Evolutionary conservation across 30 jellyfish, hydroid and myxozoan species (phyloP).

Genomic region (Aurelia coerulea): DNA sequence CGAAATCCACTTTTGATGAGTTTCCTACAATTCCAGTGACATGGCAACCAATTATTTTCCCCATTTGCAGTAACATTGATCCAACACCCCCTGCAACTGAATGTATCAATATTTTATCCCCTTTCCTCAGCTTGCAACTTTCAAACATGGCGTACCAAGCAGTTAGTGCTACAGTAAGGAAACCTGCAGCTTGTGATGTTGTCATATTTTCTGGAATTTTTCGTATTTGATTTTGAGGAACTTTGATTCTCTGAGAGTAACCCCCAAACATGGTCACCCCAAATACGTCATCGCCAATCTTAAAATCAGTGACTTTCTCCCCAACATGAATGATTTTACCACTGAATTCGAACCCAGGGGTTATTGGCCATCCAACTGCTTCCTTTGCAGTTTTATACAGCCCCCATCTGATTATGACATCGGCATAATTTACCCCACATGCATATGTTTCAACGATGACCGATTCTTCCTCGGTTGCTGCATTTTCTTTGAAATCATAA

Average conservation of each 20-base stretch:
- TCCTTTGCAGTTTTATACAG: slow-evolving; percentile 82
- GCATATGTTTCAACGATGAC: slow-evolving; percentile 70
- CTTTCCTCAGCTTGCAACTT: slow-evolving; percentile 79
- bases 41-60: slow-evolving; percentile 80
- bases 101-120: slow-evolving; percentile 76
- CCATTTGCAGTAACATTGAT: slow-evolving; percentile 88
- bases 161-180: slow-evolving; percentile 81
- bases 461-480: slow-evolving; percentile 37
- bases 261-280: slow-evolving; percentile 92
- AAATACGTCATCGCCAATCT: slow-evolving; percentile 83
- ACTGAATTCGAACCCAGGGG: slow-evolving; percentile 97
- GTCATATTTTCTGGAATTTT: slow-evolving; percentile 70
- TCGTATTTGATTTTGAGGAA: slow-evolving; percentile 74
- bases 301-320: slow-evolving; percentile 65
- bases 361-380: slow-evolving; percentile 94
- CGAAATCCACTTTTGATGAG: slow-evolving; percentile 66
- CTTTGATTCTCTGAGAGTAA: slow-evolving; percentile 67
- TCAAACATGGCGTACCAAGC: slow-evolving; percentile 96
- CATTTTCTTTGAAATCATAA: slow-evolving; percentile 39
- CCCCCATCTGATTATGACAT: slow-evolving; percentile 83
- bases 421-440: slow-evolving; percentile 90
- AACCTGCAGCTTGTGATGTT: slow-evolving; percentile 85
- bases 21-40: slow-evolving; percentile 93
- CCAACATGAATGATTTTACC: slow-evolving; percentile 79
- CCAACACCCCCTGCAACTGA: slow-evolving; percentile 99